phyloP scores from a whole-genome alignment of 2,888 invertebrate species.

The Gerosis bhagava region DNA sequence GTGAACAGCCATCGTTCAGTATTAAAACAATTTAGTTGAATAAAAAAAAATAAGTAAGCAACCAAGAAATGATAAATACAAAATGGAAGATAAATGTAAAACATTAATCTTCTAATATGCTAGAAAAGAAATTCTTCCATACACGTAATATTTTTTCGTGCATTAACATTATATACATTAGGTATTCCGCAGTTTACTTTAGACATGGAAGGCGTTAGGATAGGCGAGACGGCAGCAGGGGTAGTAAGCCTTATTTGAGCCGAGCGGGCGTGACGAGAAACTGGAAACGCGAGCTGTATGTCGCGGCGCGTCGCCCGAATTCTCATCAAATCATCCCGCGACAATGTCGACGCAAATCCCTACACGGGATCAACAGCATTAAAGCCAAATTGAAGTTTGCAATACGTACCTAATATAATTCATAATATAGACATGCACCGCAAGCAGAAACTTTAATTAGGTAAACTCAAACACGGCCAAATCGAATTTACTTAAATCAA shows the following conservation, averaged over 20 bases:
- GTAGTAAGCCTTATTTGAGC: conserved; percentile 78
- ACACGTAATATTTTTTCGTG: conserved; percentile 27
- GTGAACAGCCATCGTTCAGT: no score
- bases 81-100: background rate
- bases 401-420: conserved; percentile 40
- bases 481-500: conserved; percentile 35
- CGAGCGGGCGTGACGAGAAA: conserved; percentile 78
- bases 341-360: conserved; percentile 77
- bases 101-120: conserved; percentile 6
- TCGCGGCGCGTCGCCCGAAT: conserved; percentile 62
- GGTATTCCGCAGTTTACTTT: conserved; percentile 71
- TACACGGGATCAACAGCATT: conserved; percentile 74
- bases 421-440: conserved; percentile 17
- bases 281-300: conserved; percentile 71
- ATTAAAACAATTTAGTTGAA: no score
- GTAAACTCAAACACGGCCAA: conserved; percentile 3
- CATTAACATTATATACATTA: conserved; percentile 54
- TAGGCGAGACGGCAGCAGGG: conserved; percentile 55
- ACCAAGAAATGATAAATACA: no score
- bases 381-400: conserved; percentile 71
- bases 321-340: conserved; percentile 78
- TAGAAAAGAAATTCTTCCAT: conserved; percentile 3
- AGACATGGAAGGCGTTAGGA: conserved; percentile 57
- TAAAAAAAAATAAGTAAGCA: no score
- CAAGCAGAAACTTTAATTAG: conserved; percentile 13